Evolutionary conservation across 2,797 vertebrate species (phyloP).

Genomic region (Poeciliopsis infans): DNA sequence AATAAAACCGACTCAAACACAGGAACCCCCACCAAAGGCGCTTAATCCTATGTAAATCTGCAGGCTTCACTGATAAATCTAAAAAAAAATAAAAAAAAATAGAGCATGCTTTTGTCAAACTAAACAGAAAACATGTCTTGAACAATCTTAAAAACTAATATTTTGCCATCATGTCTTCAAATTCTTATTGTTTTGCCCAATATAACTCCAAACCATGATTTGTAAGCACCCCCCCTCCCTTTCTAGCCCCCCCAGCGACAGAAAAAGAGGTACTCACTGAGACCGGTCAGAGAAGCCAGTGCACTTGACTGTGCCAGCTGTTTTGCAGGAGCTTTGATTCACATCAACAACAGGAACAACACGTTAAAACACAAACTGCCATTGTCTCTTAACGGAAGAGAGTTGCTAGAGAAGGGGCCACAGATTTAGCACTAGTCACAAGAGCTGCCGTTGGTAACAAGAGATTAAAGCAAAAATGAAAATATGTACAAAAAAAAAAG

Average conservation of each 20-base stretch:
- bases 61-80: slow-evolving; percentile 8
- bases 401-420: slow-evolving; percentile 92
- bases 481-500: slow-evolving; percentile 55
- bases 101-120: slow-evolving; percentile 68
- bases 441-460: slow-evolving; percentile 91
- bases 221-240: slow-evolving; percentile 14
- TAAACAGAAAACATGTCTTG: slow-evolving; percentile 28
- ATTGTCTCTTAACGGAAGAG: slow-evolving; percentile 98
- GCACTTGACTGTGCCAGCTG: slow-evolving; percentile 99
- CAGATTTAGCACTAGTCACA: slow-evolving; percentile 95
- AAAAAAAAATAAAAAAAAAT: neutral
- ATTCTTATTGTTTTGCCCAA: slow-evolving; percentile 29
- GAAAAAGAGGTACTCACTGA: slow-evolving; percentile 94
- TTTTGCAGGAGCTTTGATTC: slow-evolving; percentile 99
- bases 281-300: slow-evolving; percentile 99
- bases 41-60: slow-evolving; percentile 21
- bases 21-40: slow-evolving; percentile 42
- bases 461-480: slow-evolving; percentile 4
- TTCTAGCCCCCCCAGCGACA: slow-evolving; percentile 68
- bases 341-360: slow-evolving; percentile 99
- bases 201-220: slow-evolving; percentile 19
- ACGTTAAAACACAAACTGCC: slow-evolving; percentile 99
- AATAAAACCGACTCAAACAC: slow-evolving; percentile 45
- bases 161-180: slow-evolving; percentile 17
- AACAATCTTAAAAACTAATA: slow-evolving; percentile 10